phyloP scores from a whole-genome alignment of 2,113 vertebrate genomes.

The Orcinus orca region DNA sequence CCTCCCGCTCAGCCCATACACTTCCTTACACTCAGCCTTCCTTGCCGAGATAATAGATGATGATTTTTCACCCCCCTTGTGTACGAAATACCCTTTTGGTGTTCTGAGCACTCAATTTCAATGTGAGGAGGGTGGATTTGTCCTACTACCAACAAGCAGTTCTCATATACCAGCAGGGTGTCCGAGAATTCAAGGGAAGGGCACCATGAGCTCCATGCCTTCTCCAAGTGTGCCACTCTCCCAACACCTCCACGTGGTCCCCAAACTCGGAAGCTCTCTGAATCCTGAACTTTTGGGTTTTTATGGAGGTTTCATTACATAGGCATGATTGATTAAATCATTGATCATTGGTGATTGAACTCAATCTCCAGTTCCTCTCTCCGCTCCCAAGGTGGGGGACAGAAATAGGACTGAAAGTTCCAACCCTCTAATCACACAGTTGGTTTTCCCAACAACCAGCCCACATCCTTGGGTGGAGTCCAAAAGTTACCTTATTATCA shows the following conservation, averaged over 20 bases:
- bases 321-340: neutral
- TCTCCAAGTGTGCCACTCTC: neutral
- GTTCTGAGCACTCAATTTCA: neutral
- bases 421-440: neutral
- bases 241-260: neutral
- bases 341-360: neutral
- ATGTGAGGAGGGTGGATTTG: neutral
- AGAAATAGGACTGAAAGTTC: neutral
- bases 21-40: neutral
- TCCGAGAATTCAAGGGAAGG: neutral
- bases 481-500: neutral
- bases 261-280: neutral
- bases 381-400: no score
- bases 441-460: neutral
- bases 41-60: neutral
- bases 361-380: neutral
- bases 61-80: no score
- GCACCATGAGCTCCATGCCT: neutral
- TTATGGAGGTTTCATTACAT: neutral
- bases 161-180: neutral
- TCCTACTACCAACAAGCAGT: neutral
- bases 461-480: neutral
- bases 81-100: neutral
- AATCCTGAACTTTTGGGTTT: neutral
- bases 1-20: neutral